These are phyloP conservation scores for Anastatus disparis DNA, from an alignment of 1,140 invertebrate species.

Conservation along the genomic window DNA sequence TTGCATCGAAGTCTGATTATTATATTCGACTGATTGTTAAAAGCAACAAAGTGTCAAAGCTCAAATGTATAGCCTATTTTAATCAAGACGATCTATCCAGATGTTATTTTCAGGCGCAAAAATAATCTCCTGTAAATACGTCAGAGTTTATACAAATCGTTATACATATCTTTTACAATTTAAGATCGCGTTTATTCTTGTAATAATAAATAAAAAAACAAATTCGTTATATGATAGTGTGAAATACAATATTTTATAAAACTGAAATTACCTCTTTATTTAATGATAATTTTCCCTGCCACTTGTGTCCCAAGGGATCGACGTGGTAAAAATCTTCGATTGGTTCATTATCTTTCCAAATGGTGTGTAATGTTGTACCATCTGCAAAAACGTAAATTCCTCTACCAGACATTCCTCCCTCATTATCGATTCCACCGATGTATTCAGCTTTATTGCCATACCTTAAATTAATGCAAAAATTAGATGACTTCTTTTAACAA, in stretches of 20 bases:
- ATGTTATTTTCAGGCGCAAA: slow-evolving; percentile 48
- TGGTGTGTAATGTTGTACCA: slow-evolving; percentile 37
- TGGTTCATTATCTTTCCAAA: slow-evolving; percentile 45
- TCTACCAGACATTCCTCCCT: slow-evolving; percentile 40
- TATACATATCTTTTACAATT: not conserved
- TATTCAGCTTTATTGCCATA: slow-evolving; percentile 47
- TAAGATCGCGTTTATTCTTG: slow-evolving; percentile 11
- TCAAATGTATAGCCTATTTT: not conserved
- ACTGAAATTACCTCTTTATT: not conserved
- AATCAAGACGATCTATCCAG: slow-evolving; percentile 26
- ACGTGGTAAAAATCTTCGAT: slow-evolving; percentile 37
- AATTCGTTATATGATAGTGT: not conserved
- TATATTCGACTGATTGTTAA: not conserved
- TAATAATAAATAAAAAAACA: not conserved
- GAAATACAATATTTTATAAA: not conserved
- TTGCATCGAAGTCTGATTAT: no score
- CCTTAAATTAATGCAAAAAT: no score
- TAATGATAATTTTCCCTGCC: slow-evolving; percentile 31
- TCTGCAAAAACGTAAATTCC: slow-evolving; percentile 49
- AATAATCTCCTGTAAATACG: slow-evolving; percentile 32
- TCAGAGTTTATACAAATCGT: not conserved
- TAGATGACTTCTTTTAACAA: no score
- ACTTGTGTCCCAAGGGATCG: slow-evolving; percentile 43
- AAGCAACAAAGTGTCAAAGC: not conserved
- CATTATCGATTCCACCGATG: slow-evolving; percentile 38